phyloP scores from a whole-genome alignment of 1,140 invertebrate species.

The Mylabris phalerata region DNA sequence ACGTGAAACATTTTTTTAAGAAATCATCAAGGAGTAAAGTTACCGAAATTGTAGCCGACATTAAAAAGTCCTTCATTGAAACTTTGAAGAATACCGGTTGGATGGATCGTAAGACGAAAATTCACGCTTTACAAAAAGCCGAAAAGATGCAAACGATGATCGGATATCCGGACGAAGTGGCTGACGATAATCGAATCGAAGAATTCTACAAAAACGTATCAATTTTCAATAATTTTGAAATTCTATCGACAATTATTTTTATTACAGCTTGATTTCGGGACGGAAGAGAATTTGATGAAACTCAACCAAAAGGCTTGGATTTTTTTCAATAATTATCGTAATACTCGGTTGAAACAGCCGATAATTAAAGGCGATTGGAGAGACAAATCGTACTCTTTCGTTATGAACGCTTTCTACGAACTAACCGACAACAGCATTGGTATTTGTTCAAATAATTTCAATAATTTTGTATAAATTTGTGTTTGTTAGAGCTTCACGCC shows the following conservation, averaged over 20 bases:
- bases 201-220: constrained; percentile 34
- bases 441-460: constrained; percentile 25
- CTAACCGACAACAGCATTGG: constrained; percentile 53
- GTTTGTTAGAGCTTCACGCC: constrained; percentile 53
- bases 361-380: constrained; percentile 57
- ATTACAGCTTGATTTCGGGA: constrained; percentile 56
- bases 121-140: constrained; percentile 46
- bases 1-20: constrained; percentile 46
- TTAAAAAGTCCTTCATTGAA: constrained; percentile 47
- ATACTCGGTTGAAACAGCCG: constrained; percentile 46
- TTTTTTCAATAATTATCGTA: constrained; percentile 18
- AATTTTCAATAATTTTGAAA: background rate
- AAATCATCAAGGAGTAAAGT: constrained; percentile 44
- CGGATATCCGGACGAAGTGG: constrained; percentile 49
- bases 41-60: constrained; percentile 53
- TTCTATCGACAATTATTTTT: background rate
- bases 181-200: constrained; percentile 45
- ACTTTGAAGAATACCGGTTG: constrained; percentile 54
- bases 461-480: background rate
- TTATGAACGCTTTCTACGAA: constrained; percentile 54
- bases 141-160: constrained; percentile 44
- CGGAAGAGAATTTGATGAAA: constrained; percentile 56
- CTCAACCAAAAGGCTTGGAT: constrained; percentile 52
- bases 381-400: constrained; percentile 47
- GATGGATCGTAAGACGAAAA: constrained; percentile 57